These are phyloP conservation scores for Porites rus DNA, from an alignment of 92 coral and sea anemone genomes.

Conservation along the genomic window DNA sequence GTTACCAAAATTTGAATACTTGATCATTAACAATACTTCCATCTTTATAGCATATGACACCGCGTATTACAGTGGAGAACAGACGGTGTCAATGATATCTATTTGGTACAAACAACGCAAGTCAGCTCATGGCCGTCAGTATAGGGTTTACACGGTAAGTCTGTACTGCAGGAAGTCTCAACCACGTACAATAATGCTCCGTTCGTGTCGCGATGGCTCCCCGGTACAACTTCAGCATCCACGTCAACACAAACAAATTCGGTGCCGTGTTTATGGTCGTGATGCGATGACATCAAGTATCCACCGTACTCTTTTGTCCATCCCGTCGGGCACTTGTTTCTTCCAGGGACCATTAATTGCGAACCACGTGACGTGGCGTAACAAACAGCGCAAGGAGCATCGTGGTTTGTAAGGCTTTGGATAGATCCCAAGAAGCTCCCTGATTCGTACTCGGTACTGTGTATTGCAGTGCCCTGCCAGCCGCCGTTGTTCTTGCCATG, in stretches of 20 bases:
- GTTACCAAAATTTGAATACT: too few species aligned
- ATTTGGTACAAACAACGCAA: constrained; percentile 91
- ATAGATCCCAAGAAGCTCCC: constrained; percentile 59
- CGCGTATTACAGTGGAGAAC: too few species aligned
- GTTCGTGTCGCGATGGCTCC: constrained; percentile 29
- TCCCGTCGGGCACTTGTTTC: constrained; percentile 77
- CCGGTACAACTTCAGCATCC: constrained; percentile 61
- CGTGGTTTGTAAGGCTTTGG: constrained; percentile 49
- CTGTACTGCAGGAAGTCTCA: constrained; percentile 64
- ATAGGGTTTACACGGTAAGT: constrained; percentile 80
- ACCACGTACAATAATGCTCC: constrained; percentile 75
- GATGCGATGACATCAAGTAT: constrained; percentile 72
- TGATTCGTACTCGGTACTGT: constrained; percentile 71
- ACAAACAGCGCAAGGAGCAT: constrained; percentile 81
- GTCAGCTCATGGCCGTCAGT: constrained; percentile 74
- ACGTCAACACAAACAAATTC: constrained; percentile 75
- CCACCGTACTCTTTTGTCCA: constrained; percentile 88
- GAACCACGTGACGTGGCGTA: constrained; percentile 71
- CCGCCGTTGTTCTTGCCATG: constrained; percentile 30
- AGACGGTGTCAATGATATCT: neutral
- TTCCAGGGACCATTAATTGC: constrained; percentile 80
- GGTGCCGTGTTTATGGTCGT: constrained; percentile 42
- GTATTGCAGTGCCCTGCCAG: constrained; percentile 34
- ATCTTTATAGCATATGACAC: too few species aligned
- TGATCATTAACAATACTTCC: too few species aligned